Base-by-base conservation (phyloP, 2,888 invertebrate species). In the Trisateles emortualis region DNA sequence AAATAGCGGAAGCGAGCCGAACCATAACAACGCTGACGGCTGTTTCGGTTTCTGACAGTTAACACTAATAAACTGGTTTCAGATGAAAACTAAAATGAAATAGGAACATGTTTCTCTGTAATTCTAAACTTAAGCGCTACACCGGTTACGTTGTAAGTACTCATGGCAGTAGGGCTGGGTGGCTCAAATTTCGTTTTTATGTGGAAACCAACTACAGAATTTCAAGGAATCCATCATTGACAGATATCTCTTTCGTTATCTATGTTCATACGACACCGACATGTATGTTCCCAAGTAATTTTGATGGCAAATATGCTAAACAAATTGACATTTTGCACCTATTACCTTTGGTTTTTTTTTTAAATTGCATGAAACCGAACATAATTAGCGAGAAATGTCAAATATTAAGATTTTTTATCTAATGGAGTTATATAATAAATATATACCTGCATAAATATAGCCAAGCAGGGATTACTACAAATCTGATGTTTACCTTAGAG, bases 21-120 rank as follows among this genome's bases (percentile, higher is more conserved):
- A 86, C 81, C 88, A 90, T 88, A 90, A 90, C 89, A 89, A 83
- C 78, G 72, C 81, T 71, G 83, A 78, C 85, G 82, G 79, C 76
- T 84, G 87, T 83, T 83, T 83, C 79, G 80, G 76, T 81, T 82
- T 84, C 85, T 81, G 84, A 83, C 84, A 83, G 79, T 78, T 81
- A 79, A 86, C 81, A 87, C 84, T 85, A 87, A 86, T 86, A 87
- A 87, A 90, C 86, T 78, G 79, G 78, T 79, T 84, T 83, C 84
- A 74, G 81, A 83, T 84, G 84, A 85, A 86, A 84, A 80, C 81
- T 81, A 73, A 81, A 85, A 85, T 81, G 74, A 82, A 86, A 84
- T 83, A 81, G 76, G 78, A 84, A 80, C 84, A 83, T 79, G 78
- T 79, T 84, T 86, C 84, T 65, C 52, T 74, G 81, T 80, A 83